Evolutionary conservation across 2,797 vertebrate genomes (phyloP).

Genomic region (Steatocranus sp.): DNA sequence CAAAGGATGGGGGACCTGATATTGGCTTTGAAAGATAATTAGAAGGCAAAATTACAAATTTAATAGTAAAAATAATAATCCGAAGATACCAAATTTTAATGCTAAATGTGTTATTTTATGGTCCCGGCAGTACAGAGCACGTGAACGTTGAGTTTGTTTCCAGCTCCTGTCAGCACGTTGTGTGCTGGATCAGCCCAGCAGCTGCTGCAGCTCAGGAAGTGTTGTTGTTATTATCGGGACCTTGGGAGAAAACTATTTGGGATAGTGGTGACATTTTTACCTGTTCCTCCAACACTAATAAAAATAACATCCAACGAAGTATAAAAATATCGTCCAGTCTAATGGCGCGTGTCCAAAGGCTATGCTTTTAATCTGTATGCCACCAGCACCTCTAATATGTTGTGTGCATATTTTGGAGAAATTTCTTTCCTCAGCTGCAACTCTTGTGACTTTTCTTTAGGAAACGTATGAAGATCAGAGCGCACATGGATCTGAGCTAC

Average conservation of each 20-base stretch:
- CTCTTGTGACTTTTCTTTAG: background rate
- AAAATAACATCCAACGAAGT: slow-evolving; percentile 13
- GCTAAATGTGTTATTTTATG: background rate
- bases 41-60: background rate
- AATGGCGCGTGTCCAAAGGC: background rate
- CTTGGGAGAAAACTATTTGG: slow-evolving; percentile 12
- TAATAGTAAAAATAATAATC: background rate
- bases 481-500: slow-evolving; percentile 70
- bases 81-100: background rate
- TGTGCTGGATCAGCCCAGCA: background rate
- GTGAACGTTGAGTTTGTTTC: background rate
- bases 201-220: slow-evolving; percentile 40
- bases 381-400: background rate
- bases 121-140: background rate
- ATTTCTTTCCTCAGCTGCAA: background rate
- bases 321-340: background rate
- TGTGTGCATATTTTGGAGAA: background rate
- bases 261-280: slow-evolving; percentile 20
- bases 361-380: background rate
- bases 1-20: background rate
- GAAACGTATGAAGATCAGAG: background rate
- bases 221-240: slow-evolving; percentile 2
- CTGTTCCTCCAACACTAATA: background rate
- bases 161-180: slow-evolving; percentile 12
- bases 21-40: background rate